Evolutionary conservation across 2,797 vertebrate genomes (phyloP).

Genomic region (Clarias platycephalus): DNA sequence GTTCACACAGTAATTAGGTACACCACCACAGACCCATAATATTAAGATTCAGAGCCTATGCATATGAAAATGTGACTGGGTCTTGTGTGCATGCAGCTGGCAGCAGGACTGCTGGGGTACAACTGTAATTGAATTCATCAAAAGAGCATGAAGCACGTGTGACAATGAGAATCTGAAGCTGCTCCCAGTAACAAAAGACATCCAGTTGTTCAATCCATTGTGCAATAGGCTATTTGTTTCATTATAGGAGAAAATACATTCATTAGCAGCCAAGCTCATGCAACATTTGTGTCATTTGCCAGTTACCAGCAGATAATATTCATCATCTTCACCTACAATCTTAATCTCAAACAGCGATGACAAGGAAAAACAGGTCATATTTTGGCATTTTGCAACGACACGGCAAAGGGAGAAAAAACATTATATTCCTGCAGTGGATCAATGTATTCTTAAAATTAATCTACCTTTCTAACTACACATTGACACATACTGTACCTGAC

Average conservation of each 20-base stretch:
- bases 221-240: conserved; percentile 7
- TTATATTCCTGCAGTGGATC: not conserved
- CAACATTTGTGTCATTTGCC: not conserved
- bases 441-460: conserved; percentile 6
- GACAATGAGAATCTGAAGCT: conserved; percentile 15
- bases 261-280: conserved; percentile 5
- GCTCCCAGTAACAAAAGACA: conserved; percentile 12
- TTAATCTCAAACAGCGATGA: not conserved
- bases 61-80: conserved; percentile 26
- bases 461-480: conserved; percentile 9
- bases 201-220: not conserved
- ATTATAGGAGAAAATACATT: not conserved
- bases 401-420: not conserved
- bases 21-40: conserved; percentile 2
- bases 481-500: not conserved
- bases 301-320: conserved; percentile 12
- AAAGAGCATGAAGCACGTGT: conserved; percentile 16
- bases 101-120: conserved; percentile 17
- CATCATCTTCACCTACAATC: not conserved
- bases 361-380: not conserved
- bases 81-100: conserved; percentile 25
- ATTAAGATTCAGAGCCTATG: conserved; percentile 27
- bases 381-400: not conserved
- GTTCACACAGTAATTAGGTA: conserved; percentile 26
- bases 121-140: conserved; percentile 31